phyloP scores from a whole-genome alignment of 2,797 vertebrate species.

The Pseudomugil gertrudae region DNA sequence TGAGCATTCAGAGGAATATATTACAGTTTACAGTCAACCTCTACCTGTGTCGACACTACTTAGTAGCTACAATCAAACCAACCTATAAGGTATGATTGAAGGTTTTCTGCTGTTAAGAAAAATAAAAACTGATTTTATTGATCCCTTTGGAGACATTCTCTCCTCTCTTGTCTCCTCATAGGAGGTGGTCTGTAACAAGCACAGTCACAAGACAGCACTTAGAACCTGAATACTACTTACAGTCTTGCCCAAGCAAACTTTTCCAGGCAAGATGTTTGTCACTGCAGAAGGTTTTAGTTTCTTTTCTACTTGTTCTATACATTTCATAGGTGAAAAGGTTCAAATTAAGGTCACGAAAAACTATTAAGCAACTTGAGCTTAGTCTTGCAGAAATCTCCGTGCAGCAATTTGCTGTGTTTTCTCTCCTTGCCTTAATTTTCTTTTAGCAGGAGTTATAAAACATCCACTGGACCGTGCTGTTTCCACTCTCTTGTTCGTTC shows the following conservation, averaged over 20 bases:
- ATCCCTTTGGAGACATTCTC: conserved; percentile 52
- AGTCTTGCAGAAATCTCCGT: conserved; percentile 16
- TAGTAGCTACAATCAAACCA: conserved; percentile 37
- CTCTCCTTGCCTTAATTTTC: conserved; percentile 7
- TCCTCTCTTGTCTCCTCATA: conserved; percentile 42
- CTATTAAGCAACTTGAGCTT: conserved; percentile 15
- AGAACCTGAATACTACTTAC: conserved; percentile 22
- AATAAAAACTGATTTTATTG: conserved; percentile 50
- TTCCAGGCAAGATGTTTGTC: conserved; percentile 27
- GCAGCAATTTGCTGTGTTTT: neutral
- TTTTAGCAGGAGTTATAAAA: conserved; percentile 24
- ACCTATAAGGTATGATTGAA: conserved; percentile 42
- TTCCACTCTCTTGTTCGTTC: conserved; percentile 24
- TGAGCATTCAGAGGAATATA: neutral
- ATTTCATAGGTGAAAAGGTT: conserved; percentile 14
- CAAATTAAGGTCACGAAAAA: conserved; percentile 42
- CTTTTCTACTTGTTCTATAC: conserved; percentile 5
- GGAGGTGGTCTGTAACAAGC: conserved; percentile 58
- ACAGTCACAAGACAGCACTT: conserved; percentile 21
- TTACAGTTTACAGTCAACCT: conserved; percentile 8
- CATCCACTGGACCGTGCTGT: conserved; percentile 14
- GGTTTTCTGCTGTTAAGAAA: conserved; percentile 36
- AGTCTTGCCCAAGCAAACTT: conserved; percentile 43
- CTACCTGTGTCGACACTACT: conserved; percentile 4
- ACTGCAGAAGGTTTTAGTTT: conserved; percentile 9